Evolutionary conservation across 2,888 invertebrate genomes (phyloP), one percentile per base, ranked within the genome.

Genomic region (Villa cingulata): DNA sequence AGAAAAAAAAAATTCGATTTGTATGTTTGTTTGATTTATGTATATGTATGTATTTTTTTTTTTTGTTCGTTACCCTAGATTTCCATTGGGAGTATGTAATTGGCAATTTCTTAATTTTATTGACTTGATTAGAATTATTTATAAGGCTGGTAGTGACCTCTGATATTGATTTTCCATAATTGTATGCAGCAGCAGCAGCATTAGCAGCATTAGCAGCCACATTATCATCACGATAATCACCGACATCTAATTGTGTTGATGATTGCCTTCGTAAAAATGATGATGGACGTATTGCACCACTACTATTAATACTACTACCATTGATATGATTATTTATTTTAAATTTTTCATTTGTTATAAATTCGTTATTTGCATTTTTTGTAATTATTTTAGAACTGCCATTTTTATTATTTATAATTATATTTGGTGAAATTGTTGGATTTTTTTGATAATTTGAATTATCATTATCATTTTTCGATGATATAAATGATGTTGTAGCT

Each of bases 31-130:
- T n/a, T n/a, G n/a, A n/a, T n/a, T n/a, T n/a, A n/a, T n/a, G n/a
- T n/a, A n/a, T 46, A 41, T 50, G 38, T 44, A 43, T 41, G 45
- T 45, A 37, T 48, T 43, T 49, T 48, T 52, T 44, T 36, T 48
- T 41, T 48, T 48, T 52, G 52, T 32, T 32, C 29, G 56, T 66
- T 76, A 76, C 75, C 76, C 74, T 73, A 72, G 72, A 70, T 70
- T 73, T 74, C 76, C 75, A 76, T 70, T 75, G 74, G 68, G 71
- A 70, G 70, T 75, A 75, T 60, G 75, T 74, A 67, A 72, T 70
- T 66, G 71, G 74, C 70, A 70, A 72, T 66, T 66, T 67, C 63
- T 68, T 68, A 65, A 66, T 62, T 63, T 62, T 68, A 66, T 59
- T 65, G 59, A 59, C 60, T 61, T 60, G 66, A 68, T 57, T 67